Percentiles rank a stretch among this genome's conserved stretches.
Conservation (phyloP, 2,113 vertebrate species). For the Pimephales promelas region DNA sequence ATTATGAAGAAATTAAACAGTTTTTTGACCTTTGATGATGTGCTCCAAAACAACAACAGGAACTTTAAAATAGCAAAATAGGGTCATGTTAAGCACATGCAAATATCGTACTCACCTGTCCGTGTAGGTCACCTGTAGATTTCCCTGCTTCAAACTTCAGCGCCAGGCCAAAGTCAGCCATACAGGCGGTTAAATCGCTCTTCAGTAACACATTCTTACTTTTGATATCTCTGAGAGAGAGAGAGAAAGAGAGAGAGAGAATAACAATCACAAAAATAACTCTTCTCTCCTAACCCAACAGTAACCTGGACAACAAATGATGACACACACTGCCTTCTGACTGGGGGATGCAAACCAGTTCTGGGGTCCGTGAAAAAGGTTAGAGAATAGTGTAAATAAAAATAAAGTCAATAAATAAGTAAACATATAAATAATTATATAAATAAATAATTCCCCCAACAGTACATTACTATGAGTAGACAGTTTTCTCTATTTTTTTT, state of each 20-base stretch:
- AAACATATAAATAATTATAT: not conserved
- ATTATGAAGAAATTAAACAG: no score
- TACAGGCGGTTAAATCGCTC: conserved; percentile 90
- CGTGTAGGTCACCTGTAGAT: conserved; percentile 95
- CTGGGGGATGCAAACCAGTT: not conserved
- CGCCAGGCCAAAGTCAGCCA: conserved; percentile 95
- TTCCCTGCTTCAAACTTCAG: conserved; percentile 97
- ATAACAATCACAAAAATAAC: no score
- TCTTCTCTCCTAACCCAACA: no score
- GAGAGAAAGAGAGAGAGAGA: not conserved
- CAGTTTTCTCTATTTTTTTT: not conserved
- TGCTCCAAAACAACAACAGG: no score
- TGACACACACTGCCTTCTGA: no score
- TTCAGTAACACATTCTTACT: conserved; percentile 97
- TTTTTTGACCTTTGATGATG: no score
- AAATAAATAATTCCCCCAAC: not conserved
- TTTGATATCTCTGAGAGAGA: conserved; percentile 90
- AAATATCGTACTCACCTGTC: conserved; percentile 82
- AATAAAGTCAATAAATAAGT: no score
- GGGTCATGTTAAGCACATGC: not conserved
- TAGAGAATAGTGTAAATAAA: not conserved
- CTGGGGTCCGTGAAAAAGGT: not conserved
- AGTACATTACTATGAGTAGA: not conserved
- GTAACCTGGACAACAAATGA: no score
- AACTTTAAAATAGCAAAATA: no score